Evolutionary conservation across 2,888 invertebrate species (phyloP).

Genomic region (Odontocolon sp.): DNA sequence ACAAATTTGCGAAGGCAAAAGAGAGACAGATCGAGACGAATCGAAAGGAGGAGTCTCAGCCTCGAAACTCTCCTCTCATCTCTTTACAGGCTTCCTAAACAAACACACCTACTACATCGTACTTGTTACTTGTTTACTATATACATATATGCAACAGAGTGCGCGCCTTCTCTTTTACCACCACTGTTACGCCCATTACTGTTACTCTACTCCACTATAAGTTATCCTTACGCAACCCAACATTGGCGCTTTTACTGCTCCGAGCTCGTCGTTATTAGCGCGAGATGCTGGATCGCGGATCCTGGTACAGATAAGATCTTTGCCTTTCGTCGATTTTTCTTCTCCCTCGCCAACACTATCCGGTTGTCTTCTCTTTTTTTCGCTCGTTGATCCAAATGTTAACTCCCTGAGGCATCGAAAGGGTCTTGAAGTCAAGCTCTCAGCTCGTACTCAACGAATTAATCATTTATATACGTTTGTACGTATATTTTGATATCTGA

Average conservation of each 20-base stretch:
- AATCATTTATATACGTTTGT: constrained; percentile 24
- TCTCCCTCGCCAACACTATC: constrained; percentile 7
- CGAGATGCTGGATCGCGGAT: constrained; percentile 54
- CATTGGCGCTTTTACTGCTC: constrained; percentile 20
- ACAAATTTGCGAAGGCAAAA: neutral
- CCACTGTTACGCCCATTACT: constrained; percentile 59
- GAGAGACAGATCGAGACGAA: constrained; percentile 23
- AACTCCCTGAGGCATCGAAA: constrained; percentile 43
- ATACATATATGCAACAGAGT: constrained; percentile 5
- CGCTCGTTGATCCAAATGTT: constrained; percentile 11
- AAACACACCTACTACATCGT: constrained; percentile 39
- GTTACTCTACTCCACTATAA: constrained; percentile 44
- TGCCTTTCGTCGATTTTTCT: constrained; percentile 17
- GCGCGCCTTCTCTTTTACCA: constrained; percentile 58
- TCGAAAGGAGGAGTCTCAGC: constrained; percentile 52
- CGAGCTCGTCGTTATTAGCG: constrained; percentile 55
- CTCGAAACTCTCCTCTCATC: constrained; percentile 54
- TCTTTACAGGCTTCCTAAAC: constrained; percentile 40
- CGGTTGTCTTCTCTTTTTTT: constrained; percentile 29
- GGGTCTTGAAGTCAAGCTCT: constrained; percentile 31
- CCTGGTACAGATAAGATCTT: constrained; percentile 56
- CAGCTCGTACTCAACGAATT: constrained; percentile 29
- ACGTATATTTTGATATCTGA: neutral
- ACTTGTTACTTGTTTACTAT: constrained; percentile 13
- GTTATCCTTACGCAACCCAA: constrained; percentile 53